Conservation (phyloP, 2,888 invertebrate species). For the Cerastis leucographa region DNA sequence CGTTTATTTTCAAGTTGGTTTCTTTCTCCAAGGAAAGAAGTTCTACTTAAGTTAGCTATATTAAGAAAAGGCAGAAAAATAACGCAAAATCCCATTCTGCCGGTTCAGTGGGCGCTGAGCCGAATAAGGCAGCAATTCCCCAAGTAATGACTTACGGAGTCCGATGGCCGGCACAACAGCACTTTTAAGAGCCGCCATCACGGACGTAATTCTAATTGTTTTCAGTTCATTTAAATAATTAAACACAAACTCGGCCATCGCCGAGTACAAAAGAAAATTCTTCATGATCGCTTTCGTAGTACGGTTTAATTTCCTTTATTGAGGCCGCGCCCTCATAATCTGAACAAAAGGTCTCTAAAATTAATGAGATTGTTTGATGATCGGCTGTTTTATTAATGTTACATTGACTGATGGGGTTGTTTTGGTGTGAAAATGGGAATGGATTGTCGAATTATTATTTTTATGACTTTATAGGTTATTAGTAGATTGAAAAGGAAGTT, state of each 20-base stretch:
- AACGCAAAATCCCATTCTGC: constrained; percentile 8
- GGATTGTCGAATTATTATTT: constrained; percentile 3
- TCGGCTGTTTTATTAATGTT: constrained; percentile 68
- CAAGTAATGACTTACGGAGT: constrained; percentile 50
- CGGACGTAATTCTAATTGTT: constrained; percentile 56
- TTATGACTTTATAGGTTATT: constrained; percentile 9
- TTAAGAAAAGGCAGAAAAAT: constrained; percentile 28
- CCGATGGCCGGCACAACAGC: constrained; percentile 36
- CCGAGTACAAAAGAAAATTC: constrained; percentile 51
- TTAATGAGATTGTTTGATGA: constrained; percentile 74
- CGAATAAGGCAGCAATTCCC: constrained; percentile 39
- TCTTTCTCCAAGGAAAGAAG: neutral
- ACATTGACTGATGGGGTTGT: constrained; percentile 43
- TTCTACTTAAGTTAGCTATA: constrained; percentile 2
- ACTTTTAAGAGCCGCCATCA: constrained; percentile 43
- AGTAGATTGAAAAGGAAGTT: constrained; percentile 8
- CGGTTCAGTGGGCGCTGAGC: constrained; percentile 32
- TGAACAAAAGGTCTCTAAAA: constrained; percentile 64
- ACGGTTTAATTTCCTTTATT: constrained; percentile 70
- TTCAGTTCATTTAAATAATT: constrained; percentile 66
- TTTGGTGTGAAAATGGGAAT: constrained; percentile 35
- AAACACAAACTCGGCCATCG: constrained; percentile 48
- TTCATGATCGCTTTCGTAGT: constrained; percentile 49
- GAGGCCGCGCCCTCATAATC: constrained; percentile 56
- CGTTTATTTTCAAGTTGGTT: neutral